phyloP scores from a whole-genome alignment of 2,797 vertebrate genomes.

The Astyanax mexicanus region DNA sequence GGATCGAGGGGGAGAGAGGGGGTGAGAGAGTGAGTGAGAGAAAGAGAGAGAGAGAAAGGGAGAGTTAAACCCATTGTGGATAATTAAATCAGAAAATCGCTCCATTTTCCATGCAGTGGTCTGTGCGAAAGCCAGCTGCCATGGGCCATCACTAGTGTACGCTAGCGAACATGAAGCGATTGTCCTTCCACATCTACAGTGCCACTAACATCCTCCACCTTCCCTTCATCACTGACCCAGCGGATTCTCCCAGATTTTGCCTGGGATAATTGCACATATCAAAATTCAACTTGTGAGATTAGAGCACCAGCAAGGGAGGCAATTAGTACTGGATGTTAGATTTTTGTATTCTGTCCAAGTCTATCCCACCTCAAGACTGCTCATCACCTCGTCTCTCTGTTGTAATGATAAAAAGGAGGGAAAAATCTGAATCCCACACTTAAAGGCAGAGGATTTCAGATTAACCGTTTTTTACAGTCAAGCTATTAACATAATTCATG shows the following conservation, averaged over 20 bases:
- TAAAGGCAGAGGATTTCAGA: slow-evolving; percentile 25
- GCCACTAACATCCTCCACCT: slow-evolving; percentile 40
- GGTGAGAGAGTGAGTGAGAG: slow-evolving; percentile 34
- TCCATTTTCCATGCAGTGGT: slow-evolving; percentile 81
- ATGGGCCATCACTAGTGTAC: slow-evolving; percentile 69
- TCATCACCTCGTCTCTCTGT: slow-evolving; percentile 20
- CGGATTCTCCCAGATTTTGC: slow-evolving; percentile 43
- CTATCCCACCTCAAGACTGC: slow-evolving; percentile 36
- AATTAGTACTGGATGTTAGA: slow-evolving; percentile 50
- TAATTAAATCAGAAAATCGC: slow-evolving; percentile 78
- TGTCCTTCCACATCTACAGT: slow-evolving; percentile 57
- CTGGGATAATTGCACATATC: slow-evolving; percentile 46
- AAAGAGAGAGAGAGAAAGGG: slow-evolving; percentile 35
- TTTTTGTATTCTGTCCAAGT: slow-evolving; percentile 54
- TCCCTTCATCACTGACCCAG: slow-evolving; percentile 27
- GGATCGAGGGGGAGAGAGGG: slow-evolving; percentile 39
- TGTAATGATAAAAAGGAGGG: slow-evolving; percentile 27
- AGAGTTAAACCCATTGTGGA: slow-evolving; percentile 70
- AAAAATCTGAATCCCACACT: slow-evolving; percentile 24
- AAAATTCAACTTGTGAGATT: slow-evolving; percentile 45
- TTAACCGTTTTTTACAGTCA: slow-evolving; percentile 45
- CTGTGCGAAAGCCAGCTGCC: slow-evolving; percentile 82
- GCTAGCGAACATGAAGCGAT: slow-evolving; percentile 69
- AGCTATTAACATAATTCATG: slow-evolving; percentile 34
- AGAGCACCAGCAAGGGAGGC: slow-evolving; percentile 48